phyloP scores from a whole-genome alignment of 2,888 invertebrate genomes.

The Stramonita haemastoma region DNA sequence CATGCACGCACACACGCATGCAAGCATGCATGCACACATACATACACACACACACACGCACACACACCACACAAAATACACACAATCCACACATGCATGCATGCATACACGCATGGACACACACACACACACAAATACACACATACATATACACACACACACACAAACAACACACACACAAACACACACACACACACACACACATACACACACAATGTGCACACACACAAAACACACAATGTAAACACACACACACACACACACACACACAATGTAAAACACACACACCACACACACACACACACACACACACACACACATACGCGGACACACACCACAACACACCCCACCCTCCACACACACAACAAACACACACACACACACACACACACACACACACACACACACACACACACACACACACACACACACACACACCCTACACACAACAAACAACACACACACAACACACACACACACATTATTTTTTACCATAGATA shows the following conservation, averaged over 20 bases:
- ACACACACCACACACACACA: background rate
- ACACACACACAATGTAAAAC: too few relatives aligned
- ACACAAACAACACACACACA: background rate
- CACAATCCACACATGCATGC: too few relatives aligned
- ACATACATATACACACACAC: background rate
- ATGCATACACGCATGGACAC: background rate
- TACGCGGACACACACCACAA: too few relatives aligned
- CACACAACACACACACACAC: background rate
- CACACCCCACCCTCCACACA: too few relatives aligned
- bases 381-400: slow-evolving; percentile 7
- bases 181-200: background rate
- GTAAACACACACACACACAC: slow-evolving; percentile 9
- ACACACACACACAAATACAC: background rate
- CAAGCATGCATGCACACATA: background rate
- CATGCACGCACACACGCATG: background rate
- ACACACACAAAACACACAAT: slow-evolving; percentile 3
- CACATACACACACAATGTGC: background rate
- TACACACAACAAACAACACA: background rate
- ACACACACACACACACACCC: background rate
- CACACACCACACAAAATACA: too few relatives aligned
- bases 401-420: background rate
- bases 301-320: too few relatives aligned
- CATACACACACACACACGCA: too few relatives aligned
- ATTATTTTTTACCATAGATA: slow-evolving; percentile 57
- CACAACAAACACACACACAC: background rate